Base-by-base conservation (phyloP, 2,797 vertebrate species). In the Enoplosus armatus region DNA sequence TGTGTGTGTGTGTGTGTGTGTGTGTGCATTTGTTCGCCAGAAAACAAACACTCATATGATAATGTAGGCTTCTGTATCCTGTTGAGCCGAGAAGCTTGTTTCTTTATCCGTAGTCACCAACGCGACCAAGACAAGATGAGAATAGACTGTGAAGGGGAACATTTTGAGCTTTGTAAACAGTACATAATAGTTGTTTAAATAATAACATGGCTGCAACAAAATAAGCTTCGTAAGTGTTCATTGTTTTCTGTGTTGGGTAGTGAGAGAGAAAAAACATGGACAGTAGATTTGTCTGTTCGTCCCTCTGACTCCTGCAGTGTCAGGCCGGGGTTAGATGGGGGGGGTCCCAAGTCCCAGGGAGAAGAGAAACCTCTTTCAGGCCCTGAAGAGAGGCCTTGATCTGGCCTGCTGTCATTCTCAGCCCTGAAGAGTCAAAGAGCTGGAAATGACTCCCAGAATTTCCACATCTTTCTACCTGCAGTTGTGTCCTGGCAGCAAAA, bases 341-440 rank as follows among this genome's bases (percentile, higher is more conserved):
- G 94, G 37, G 12, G 12, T n/a, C n/a, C n/a, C n/a, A 59, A 75
- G 88, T 65, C 94, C 93, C 2, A 82, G 77, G 3, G 89, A 37
- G 71, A 93, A 94, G 71, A 95, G 94, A 83, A 95, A 95, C 85
- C 90, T 96, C 59, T 90, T 96, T 27, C 90, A 91, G 61, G 95
- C 92, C 39, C 79, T 95, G 50, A 94, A 93, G 79, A 92, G 87
- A 20, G 50, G 62, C 45, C 72, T 95, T 14, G 7, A 6, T 0
- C 71, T 47, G 77, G 62, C 8, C 27, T 92, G 5, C 89, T 77
- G 76, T 66, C 93, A 80, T 96, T 33, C 87, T 95, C 79, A 33
- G 58, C 96, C 74, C 45, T 94, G 93, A 20, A 45, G 39, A 58
- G 58, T 61, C 47, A 35, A 37, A 31, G 18, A 35, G 54, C 18